Conservation (phyloP, 1,140 invertebrate species). For the Pectinophora gossypiella region DNA sequence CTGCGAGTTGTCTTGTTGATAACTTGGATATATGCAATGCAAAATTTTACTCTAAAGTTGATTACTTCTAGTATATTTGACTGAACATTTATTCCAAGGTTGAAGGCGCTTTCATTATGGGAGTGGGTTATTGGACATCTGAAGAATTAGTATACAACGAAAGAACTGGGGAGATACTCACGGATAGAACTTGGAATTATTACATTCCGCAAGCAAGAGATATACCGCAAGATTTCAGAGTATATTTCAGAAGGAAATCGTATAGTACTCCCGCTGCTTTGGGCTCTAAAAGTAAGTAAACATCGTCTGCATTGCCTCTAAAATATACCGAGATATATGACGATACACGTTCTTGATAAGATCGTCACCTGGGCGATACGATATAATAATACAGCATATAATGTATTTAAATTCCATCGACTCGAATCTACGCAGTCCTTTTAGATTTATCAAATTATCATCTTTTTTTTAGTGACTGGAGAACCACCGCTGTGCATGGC, state of each 20-base stretch:
- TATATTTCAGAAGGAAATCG: constrained; percentile 83
- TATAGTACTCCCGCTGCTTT: constrained; percentile 81
- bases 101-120: constrained; percentile 92
- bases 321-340: too few species aligned
- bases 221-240: constrained; percentile 87
- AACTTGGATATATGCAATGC: too few species aligned
- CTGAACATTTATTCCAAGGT: constrained; percentile 32
- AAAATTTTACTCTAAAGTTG: too few species aligned
- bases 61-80: background rate
- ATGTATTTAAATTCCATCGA: too few species aligned
- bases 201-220: constrained; percentile 87
- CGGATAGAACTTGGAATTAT: constrained; percentile 88
- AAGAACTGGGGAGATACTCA: constrained; percentile 80
- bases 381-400: too few species aligned
- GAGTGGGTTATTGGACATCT: constrained; percentile 84
- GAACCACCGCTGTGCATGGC: constrained; percentile 87
- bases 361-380: too few species aligned
- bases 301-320: too few species aligned
- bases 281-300: constrained; percentile 85
- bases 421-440: too few species aligned
- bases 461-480: constrained; percentile 80
- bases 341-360: too few species aligned
- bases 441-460: too few species aligned
- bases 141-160: constrained; percentile 82
- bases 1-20: too few species aligned